A percentile compares a stretch with the other conserved stretches of the same genome.
Evolutionary conservation across 2,797 vertebrate species (phyloP).

Genomic region (Crypturellus tataupa): DNA sequence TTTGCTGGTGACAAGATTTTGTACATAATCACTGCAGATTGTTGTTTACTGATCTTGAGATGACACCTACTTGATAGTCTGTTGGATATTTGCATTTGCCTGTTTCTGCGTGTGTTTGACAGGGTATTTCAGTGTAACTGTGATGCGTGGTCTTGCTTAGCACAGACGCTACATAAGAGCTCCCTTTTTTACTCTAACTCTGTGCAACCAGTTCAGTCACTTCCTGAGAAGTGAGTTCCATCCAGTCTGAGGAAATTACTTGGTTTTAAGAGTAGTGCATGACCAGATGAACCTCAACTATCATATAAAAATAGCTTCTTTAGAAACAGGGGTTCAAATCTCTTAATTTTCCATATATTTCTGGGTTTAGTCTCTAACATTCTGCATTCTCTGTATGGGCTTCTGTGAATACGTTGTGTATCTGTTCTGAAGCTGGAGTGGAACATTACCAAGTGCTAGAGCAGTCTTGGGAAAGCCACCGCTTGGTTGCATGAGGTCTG

Average conservation of each 20-base stretch:
- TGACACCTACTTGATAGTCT: neutral
- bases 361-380: neutral
- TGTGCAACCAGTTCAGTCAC: neutral
- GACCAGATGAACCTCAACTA: neutral
- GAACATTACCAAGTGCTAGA: neutral
- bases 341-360: neutral
- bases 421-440: neutral
- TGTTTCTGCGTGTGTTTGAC: neutral
- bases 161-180: neutral
- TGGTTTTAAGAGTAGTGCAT: neutral
- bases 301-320: neutral
- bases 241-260: neutral
- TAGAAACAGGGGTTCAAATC: neutral
- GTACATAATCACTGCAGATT: neutral
- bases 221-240: neutral
- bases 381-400: neutral
- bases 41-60: neutral
- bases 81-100: neutral
- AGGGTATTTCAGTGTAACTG: neutral
- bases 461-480: neutral
- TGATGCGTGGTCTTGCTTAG: neutral
- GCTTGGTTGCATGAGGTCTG: neutral
- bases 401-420: neutral
- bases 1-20: neutral
- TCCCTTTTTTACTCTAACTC: neutral